Percentiles rank a stretch among this genome's conserved stretches.
Conservation (phyloP, 35 echinoderm and acorn worm species). For the Holothuria glaberrima region DNA sequence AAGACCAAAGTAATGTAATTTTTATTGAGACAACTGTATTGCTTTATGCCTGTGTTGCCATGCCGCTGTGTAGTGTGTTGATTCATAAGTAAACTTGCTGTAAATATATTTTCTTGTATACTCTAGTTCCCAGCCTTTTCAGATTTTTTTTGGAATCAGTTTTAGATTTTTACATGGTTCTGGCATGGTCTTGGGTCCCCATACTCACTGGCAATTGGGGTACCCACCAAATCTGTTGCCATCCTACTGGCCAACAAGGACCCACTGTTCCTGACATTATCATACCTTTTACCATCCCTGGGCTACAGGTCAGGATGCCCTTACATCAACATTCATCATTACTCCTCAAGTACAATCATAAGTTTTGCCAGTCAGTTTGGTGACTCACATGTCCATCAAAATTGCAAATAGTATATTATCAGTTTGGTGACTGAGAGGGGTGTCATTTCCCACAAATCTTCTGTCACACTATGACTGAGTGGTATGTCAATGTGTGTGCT, state of each 20-base stretch:
- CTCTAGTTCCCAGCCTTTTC: constrained; percentile 6
- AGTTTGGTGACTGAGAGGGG: too few species aligned
- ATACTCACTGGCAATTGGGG: neutral
- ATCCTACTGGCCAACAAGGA: neutral
- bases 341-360: too few species aligned
- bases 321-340: neutral
- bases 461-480: too few species aligned
- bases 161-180: neutral
- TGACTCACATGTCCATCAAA: too few species aligned
- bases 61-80: neutral
- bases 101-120: constrained; percentile 18
- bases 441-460: too few species aligned
- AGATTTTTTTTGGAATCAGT: neutral
- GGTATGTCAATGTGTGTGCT: too few species aligned
- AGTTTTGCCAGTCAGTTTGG: too few species aligned
- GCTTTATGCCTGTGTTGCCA: constrained; percentile 1
- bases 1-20: neutral
- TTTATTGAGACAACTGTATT: constrained; percentile 1
- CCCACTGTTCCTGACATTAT: neutral
- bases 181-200: neutral
- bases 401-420: too few species aligned
- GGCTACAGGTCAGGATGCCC: neutral
- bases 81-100: neutral
- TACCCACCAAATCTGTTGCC: neutral
- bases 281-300: neutral